These are phyloP conservation scores for Pristionchus arcanus DNA, from an alignment of 2,888 invertebrate species.

Conservation along the genomic window DNA sequence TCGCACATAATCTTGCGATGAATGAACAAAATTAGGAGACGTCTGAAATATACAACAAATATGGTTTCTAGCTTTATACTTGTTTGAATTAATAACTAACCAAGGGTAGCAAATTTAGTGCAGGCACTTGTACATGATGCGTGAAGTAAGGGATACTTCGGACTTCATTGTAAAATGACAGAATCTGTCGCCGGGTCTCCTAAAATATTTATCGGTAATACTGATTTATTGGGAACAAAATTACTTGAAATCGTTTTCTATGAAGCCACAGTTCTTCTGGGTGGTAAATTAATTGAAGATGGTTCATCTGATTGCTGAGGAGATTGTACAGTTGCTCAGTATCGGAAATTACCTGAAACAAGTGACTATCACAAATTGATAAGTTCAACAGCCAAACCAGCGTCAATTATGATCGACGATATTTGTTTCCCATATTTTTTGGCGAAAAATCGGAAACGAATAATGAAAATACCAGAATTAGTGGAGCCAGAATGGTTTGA, in stretches of 20 bases:
- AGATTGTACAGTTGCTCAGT: constrained; percentile 82
- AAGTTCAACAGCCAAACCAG: too few relatives aligned
- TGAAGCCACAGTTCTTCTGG: constrained; percentile 94
- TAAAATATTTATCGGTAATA: background rate
- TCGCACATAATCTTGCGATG: too few relatives aligned
- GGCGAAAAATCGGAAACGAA: too few relatives aligned
- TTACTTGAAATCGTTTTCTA: constrained; percentile 88
- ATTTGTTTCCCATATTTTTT: too few relatives aligned
- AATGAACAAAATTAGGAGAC: too few relatives aligned
- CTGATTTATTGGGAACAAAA: too few relatives aligned
- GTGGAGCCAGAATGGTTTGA: background rate
- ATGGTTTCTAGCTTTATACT: too few relatives aligned
- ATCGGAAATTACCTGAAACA: background rate
- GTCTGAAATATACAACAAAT: too few relatives aligned
- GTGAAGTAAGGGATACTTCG: background rate
- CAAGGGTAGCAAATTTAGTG: too few relatives aligned
- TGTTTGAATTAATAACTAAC: too few relatives aligned
- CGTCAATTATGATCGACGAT: too few relatives aligned
- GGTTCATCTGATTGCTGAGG: constrained; percentile 95
- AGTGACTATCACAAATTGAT: too few relatives aligned
- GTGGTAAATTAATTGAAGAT: constrained; percentile 91
- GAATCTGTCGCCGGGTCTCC: background rate
- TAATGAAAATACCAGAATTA: background rate
- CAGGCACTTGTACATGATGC: background rate
- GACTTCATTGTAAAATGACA: background rate